Evolutionary conservation across 2,888 invertebrate species (phyloP).

Genomic region (Terebella lapidaria): DNA sequence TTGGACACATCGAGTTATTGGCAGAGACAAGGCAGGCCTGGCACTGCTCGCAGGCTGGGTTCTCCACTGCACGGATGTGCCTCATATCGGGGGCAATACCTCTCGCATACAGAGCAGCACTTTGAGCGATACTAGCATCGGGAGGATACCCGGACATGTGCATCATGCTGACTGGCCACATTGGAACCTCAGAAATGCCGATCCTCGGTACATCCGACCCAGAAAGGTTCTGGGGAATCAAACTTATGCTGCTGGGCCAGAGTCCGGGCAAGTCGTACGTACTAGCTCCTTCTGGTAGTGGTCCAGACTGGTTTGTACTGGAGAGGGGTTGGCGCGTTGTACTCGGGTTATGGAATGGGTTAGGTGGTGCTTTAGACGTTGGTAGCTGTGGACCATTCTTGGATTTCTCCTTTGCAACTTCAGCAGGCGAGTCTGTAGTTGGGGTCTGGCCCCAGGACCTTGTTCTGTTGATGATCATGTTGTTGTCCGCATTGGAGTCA

Average conservation of each 20-base stretch:
- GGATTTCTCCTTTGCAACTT: neutral
- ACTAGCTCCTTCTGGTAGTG: too few species aligned
- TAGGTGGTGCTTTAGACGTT: neutral
- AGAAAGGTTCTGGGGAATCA: too few species aligned
- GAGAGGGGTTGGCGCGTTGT: neutral
- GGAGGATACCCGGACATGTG: neutral
- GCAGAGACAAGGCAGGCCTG: neutral
- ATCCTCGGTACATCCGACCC: too few species aligned
- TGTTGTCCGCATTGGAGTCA: neutral
- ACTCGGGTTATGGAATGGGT: too few species aligned
- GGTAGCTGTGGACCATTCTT: neutral
- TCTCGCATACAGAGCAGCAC: neutral
- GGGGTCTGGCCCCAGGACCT: neutral
- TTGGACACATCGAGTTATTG: neutral
- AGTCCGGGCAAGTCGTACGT: too few species aligned
- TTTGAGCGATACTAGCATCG: neutral
- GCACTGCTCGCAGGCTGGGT: neutral
- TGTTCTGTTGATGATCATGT: neutral
- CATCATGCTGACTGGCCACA: neutral
- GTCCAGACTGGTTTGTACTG: neutral
- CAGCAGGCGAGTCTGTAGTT: neutral
- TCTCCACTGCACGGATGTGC: neutral
- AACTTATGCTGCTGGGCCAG: neutral
- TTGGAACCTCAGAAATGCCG: too few species aligned
- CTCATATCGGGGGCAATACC: neutral